Evolutionary conservation across 1,140 invertebrate genomes (phyloP).

Genomic region (Brachionus sp.): DNA sequence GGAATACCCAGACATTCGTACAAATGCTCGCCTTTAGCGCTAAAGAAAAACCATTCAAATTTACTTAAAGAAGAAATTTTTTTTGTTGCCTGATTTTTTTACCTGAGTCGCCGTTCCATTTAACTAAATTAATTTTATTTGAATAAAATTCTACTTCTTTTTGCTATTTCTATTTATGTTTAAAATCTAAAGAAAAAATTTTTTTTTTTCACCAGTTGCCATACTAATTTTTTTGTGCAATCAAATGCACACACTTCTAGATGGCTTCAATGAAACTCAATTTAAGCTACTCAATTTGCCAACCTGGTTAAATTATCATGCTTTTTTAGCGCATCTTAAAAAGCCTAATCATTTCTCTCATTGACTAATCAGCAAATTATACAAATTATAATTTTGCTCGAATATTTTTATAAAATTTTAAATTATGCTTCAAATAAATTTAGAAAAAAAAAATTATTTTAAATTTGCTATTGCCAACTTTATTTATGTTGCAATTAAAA

Average conservation of each 20-base stretch:
- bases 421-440: neutral
- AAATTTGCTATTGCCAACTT: neutral
- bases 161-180: neutral
- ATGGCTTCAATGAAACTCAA: neutral
- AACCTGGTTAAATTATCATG: neutral
- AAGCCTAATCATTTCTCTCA: neutral
- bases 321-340: neutral
- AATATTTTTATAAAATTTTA: neutral
- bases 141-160: neutral
- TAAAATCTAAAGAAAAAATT: neutral
- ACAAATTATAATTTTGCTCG: neutral
- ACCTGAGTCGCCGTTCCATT: conserved; percentile 38
- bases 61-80: neutral
- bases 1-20: conserved; percentile 88
- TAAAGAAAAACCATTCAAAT: neutral
- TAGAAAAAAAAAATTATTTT: neutral
- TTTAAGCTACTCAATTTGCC: neutral
- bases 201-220: neutral
- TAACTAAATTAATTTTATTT: neutral
- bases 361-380: neutral
- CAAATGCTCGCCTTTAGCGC: conserved; percentile 70
- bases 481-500: neutral
- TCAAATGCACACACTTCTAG: neutral
- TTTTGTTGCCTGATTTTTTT: neutral
- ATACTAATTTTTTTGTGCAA: neutral